Base-by-base conservation (phyloP, 2,888 invertebrate genomes). In the Listrodromus nycthemerus region DNA sequence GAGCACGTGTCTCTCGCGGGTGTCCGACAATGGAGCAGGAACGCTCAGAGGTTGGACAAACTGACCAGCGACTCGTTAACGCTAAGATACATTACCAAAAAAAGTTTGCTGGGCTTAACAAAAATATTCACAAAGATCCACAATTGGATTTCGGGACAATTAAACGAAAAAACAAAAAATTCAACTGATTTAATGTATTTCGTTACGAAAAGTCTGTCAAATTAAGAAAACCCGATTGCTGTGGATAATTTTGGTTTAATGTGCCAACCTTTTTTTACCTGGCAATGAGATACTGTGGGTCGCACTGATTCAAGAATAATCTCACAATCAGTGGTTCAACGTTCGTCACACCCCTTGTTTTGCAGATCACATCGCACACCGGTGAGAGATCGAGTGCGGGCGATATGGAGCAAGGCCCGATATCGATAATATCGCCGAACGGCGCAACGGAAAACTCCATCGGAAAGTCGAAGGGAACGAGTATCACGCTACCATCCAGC, bases 391-490 rank as follows among this genome's bases (percentile, higher is more conserved):
- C 83, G 58, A 74, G n/a, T 24, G 13, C 61, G 50, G 19, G 13
- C 70, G 83, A 89, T 37, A 91, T 92, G 91, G 92, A 92, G 74
- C 91, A 89, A 77, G 82, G 85, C n/a, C 76, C 83, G n/a, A 85
- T 90, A 69, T 90, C 91, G 80, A 90, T 90, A 84, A 90, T 91
- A 82, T 86, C 91, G 50, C 86, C 90, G 19, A 76, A 86, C 55
- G 86, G 85, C 24, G 83, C 89, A 24, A 87, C 88, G 7, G 91
- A 91, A 67, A 88, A 80, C 76, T 78, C 87, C 3, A 75, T 63
- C 19, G 86, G 85, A 6, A 91, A 86, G 50, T 74, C 70, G 4
- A 88, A 91, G 45, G 77, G 87, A 50, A 88, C 87, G 63, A 89
- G 86, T 66, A 89, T 89, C 71, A 85, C 87, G 1, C 55, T 91